Percentiles rank a stretch among this genome's conserved stretches.
Evolutionary conservation across 1,140 invertebrate species (phyloP).

Genomic region (Metopolophium dirhodum): DNA sequence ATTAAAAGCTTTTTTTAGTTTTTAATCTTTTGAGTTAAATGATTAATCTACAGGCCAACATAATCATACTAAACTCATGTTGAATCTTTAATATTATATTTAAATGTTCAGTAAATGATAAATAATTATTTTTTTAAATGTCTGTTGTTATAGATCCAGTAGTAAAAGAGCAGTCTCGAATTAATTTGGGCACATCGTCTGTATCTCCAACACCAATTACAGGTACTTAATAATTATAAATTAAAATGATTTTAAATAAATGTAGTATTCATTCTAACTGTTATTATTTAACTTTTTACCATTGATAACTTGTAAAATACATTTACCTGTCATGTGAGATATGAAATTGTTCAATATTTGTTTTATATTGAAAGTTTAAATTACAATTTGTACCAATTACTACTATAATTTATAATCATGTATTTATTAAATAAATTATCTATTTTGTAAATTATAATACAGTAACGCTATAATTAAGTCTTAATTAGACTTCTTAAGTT

Average conservation of each 20-base stretch:
- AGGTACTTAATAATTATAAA: constrained; percentile 36
- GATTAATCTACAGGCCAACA: background rate
- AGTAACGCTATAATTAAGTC: background rate
- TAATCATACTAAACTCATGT: background rate
- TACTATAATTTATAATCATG: constrained; percentile 21
- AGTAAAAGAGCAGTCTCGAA: constrained; percentile 84
- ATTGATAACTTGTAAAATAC: constrained; percentile 20
- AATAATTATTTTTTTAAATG: background rate
- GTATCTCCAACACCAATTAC: constrained; percentile 68
- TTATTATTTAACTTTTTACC: constrained; percentile 26
- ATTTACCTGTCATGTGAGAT: background rate
- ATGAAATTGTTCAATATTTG: constrained; percentile 6
- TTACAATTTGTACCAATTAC: background rate
- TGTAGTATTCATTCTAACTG: constrained; percentile 29
- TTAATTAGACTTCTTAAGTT: background rate
- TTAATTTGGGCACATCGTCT: constrained; percentile 72
- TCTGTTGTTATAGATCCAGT: constrained; percentile 77
- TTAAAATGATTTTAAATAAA: background rate
- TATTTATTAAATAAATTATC: constrained; percentile 40
- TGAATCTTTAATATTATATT: background rate
- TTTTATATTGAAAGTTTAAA: constrained; percentile 13
- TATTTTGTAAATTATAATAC: constrained; percentile 18
- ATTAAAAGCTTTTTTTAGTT: too few species aligned
- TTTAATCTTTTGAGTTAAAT: background rate
- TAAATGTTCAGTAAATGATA: background rate